Base-by-base conservation (phyloP, 2,113 vertebrate genomes). In the Antennarius striatus region DNA sequence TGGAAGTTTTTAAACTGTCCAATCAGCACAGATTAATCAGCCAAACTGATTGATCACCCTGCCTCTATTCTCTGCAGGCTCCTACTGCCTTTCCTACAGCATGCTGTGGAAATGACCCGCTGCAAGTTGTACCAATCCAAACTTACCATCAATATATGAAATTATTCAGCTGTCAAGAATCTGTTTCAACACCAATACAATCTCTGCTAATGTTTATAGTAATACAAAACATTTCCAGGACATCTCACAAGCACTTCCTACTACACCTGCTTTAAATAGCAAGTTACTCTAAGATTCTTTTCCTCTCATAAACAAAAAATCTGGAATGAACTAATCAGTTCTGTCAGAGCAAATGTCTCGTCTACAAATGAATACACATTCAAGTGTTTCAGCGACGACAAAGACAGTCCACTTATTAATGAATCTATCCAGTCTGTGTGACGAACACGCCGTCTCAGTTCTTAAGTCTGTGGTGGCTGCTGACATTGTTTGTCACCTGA, bases 401-500 rank as follows among this genome's bases (percentile, higher is more conserved):
- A 36, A 36, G 5, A 43, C 5, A 10, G 1, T 43, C 42, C 45
- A 47, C 46, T 13, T 39, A 30, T 39, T 52, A 42, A 47, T 15
- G 4, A 14, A 47, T 47, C 3, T 45, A 15, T 12, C 16, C 9
- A 54, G 52, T 51, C 30, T 17, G 14, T 47, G 64, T 54, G 32
- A 40, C n/a, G 50, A 47, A 70, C 4, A 4, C 12, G 3, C 7
- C 67, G 57, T 39, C 36, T 62, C 16, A 30, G 55, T 22, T 50
- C 54, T 67, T 69, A 64, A 61, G 50, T 75, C 49, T 52, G 0
- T 3, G 4, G 6, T 36, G 46, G 40, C 32, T 36, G 17, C 15
- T 77, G 57, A 62, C 63, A 60, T 29, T 56, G 47, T 71, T 72
- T 68, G 45, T 68, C 56, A 58, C 73, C 63, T 50, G 5, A 60